A percentile compares a stretch with the other conserved stretches of the same genome.
phyloP scores from a whole-genome alignment of 2,113 vertebrate species.

The Pseudorasbora parva region DNA sequence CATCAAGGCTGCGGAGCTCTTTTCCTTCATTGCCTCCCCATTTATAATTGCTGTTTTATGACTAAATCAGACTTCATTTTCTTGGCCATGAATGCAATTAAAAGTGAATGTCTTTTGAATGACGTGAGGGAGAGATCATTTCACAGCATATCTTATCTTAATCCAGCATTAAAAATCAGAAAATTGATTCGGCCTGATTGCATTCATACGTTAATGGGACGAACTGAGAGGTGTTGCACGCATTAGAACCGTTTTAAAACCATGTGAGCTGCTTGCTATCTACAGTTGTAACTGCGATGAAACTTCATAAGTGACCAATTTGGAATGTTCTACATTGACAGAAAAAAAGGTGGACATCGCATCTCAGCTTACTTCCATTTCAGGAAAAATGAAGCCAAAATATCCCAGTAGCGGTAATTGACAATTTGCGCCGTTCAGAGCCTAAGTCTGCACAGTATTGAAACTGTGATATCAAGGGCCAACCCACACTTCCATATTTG shows the following conservation, averaged over 20 bases:
- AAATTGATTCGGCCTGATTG: slow-evolving; percentile 51
- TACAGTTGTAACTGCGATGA: neutral
- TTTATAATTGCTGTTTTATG: slow-evolving; percentile 51
- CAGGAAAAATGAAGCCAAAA: too few species aligned
- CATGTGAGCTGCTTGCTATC: neutral
- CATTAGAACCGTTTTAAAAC: neutral
- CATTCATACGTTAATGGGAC: slow-evolving; percentile 43
- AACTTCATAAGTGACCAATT: neutral
- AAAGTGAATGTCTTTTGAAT: slow-evolving; percentile 43
- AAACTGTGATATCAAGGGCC: too few species aligned
- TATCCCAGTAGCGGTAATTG: too few species aligned
- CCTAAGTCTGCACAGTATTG: too few species aligned
- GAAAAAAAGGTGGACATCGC: too few species aligned
- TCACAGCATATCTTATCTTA: slow-evolving; percentile 53
- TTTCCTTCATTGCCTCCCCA: neutral
- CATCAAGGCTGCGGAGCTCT: slow-evolving; percentile 9
- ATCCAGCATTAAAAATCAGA: slow-evolving; percentile 52
- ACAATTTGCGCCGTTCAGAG: too few species aligned
- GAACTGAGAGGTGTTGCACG: slow-evolving; percentile 6
- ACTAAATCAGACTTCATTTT: slow-evolving; percentile 44
- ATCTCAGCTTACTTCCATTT: too few species aligned
- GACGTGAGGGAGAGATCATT: slow-evolving; percentile 44
- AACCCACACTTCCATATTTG: too few species aligned
- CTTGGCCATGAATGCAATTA: slow-evolving; percentile 24
- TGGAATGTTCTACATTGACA: neutral